A percentile compares a stretch with the other conserved stretches of the same genome.
Evolutionary conservation across 2,888 invertebrate genomes (phyloP).

Genomic region (Melieria omissa): DNA sequence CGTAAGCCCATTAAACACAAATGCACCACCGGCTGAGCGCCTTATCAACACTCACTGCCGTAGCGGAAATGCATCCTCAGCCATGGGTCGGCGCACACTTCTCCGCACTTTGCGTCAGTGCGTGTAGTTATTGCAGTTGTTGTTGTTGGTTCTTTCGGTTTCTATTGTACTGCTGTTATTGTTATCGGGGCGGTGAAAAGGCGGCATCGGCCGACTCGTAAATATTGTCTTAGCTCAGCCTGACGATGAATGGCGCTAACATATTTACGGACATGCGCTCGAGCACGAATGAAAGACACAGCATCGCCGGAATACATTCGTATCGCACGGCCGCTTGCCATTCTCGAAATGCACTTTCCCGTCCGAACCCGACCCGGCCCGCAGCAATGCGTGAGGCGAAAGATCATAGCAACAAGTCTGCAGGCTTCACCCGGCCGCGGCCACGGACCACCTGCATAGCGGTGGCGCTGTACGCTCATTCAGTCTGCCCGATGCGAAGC

Average conservation of each 20-base stretch:
- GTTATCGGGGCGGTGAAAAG: neutral
- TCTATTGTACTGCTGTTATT: slow-evolving; percentile 18
- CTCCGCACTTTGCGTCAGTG: neutral
- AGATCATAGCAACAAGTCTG: slow-evolving; percentile 6
- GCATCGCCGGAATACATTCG: neutral
- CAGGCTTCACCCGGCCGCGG: neutral
- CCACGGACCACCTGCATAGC: slow-evolving; percentile 28
- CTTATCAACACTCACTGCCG: slow-evolving; percentile 3
- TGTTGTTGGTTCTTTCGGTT: slow-evolving; percentile 25
- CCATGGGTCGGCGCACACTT: neutral
- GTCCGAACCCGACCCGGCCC: slow-evolving; percentile 8
- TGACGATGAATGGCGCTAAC: slow-evolving; percentile 19
- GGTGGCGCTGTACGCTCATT: slow-evolving; percentile 14
- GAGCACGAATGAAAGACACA: neutral
- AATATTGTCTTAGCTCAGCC: too few species aligned
- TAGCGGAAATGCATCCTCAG: slow-evolving; percentile 13
- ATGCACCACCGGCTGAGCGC: neutral
- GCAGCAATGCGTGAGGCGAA: slow-evolving; percentile 9
- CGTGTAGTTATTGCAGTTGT: neutral
- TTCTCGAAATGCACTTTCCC: slow-evolving; percentile 19
- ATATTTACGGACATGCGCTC: slow-evolving; percentile 16
- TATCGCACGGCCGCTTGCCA: slow-evolving; percentile 3
- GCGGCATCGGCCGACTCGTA: too few species aligned
- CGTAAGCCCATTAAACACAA: too few species aligned
- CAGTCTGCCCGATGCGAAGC: neutral